These are phyloP conservation scores for Centropyge bicolor DNA, from an alignment of 2,797 vertebrate species.

Conservation along the genomic window DNA sequence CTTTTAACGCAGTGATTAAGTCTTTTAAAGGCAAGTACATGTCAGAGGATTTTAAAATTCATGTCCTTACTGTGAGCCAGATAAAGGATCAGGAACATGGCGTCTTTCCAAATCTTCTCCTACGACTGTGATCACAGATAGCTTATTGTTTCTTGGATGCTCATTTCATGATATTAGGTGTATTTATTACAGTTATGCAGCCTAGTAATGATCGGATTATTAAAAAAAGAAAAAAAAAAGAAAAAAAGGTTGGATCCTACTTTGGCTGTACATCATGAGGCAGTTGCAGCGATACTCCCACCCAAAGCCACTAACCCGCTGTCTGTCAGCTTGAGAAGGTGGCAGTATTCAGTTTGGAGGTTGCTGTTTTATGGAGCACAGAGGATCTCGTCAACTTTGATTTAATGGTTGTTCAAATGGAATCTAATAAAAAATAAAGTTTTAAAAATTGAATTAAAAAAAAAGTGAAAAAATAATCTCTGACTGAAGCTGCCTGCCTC, in stretches of 20 bases:
- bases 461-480: neutral
- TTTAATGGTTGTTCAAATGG: neutral
- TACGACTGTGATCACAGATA: neutral
- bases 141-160: neutral
- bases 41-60: neutral
- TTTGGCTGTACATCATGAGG: neutral
- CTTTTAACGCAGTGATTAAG: constrained; percentile 4
- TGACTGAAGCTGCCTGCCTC: neutral
- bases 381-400: neutral
- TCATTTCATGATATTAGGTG: neutral
- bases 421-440: neutral
- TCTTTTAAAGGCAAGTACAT: neutral
- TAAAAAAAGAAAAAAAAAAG: neutral
- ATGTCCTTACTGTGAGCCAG: constrained; percentile 1
- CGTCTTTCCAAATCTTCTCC: neutral
- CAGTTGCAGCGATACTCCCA: neutral
- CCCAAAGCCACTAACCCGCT: neutral
- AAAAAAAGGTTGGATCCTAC: neutral
- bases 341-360: neutral
- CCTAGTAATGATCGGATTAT: neutral
- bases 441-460: neutral
- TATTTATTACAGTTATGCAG: constrained; percentile 10
- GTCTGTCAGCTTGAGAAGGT: neutral
- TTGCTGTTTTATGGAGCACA: neutral
- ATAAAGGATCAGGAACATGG: neutral